Evolutionary conservation across 2,113 vertebrate species (phyloP).

Genomic region (Periophthalmodon schlosseri): DNA sequence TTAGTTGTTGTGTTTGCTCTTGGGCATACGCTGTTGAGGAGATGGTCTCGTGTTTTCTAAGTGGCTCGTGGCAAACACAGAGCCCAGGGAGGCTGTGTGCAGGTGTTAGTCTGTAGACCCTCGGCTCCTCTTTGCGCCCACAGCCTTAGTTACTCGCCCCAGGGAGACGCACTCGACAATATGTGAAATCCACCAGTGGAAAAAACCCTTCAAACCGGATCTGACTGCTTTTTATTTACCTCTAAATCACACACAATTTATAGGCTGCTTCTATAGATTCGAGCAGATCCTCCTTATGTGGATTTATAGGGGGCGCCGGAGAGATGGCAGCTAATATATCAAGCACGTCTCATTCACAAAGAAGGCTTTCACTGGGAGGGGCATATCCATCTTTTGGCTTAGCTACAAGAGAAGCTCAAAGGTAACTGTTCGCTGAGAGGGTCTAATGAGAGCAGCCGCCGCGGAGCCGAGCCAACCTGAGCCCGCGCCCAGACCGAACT

Average conservation of each 20-base stretch:
- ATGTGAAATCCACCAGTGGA: not conserved
- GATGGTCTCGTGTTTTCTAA: constrained; percentile 2
- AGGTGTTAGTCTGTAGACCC: constrained; percentile 8
- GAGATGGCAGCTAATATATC: constrained; percentile 51
- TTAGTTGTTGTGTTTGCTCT: constrained; percentile 4
- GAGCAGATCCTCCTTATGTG: constrained; percentile 3
- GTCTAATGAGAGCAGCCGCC: constrained; percentile 67
- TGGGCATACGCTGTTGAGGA: constrained; percentile 6
- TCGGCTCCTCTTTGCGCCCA: constrained; percentile 1
- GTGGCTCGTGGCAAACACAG: not conserved
- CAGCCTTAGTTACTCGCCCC: constrained; percentile 4
- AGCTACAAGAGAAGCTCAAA: constrained; percentile 63
- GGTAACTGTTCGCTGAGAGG: constrained; percentile 55
- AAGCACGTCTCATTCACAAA: constrained; percentile 23
- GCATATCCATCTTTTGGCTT: constrained; percentile 51
- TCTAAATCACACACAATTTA: constrained; percentile 16
- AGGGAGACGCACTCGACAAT: not conserved
- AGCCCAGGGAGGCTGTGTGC: constrained; percentile 3
- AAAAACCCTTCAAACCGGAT: not conserved
- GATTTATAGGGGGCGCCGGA: constrained; percentile 12
- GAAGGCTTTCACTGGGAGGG: constrained; percentile 38
- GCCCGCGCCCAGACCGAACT: constrained; percentile 33
- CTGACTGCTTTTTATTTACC: constrained; percentile 4
- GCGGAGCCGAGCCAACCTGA: constrained; percentile 33
- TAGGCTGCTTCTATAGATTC: not conserved